Percentiles rank a stretch among this genome's conserved stretches.
Conservation (phyloP, 1,140 invertebrate species). For the Heliconius eleuchia region DNA sequence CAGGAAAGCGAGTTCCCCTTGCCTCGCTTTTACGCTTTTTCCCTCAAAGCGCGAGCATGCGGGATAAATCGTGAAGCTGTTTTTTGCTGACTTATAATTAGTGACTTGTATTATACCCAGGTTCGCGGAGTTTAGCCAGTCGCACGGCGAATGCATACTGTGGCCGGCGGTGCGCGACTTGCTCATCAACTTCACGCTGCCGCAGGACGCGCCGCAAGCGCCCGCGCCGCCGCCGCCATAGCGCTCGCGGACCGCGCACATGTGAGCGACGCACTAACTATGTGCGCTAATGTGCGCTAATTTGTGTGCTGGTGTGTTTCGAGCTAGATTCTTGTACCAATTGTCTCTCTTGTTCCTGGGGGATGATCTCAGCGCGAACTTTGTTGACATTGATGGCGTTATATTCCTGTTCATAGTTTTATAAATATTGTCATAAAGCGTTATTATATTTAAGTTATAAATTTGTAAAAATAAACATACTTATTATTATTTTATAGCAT, state of each 20-base stretch:
- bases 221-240: constrained; percentile 68
- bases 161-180: constrained; percentile 94
- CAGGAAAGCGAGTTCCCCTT: too few species aligned
- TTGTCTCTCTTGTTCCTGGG: background rate
- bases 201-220: constrained; percentile 84
- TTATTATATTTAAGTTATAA: background rate
- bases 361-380: background rate
- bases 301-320: background rate
- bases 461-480: constrained; percentile 2
- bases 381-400: background rate
- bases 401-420: background rate
- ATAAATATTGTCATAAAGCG: constrained; percentile 7
- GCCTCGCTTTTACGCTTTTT: background rate
- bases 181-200: constrained; percentile 88
- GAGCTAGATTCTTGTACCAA: background rate
- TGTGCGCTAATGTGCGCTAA: background rate
- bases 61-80: too few species aligned
- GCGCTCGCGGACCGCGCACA: constrained; percentile 35
- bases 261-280: background rate
- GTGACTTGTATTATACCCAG: constrained; percentile 52
- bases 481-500: background rate
- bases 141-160: constrained; percentile 90
- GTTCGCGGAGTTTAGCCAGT: constrained; percentile 86
- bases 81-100: background rate
- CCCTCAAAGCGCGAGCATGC: too few species aligned